Conservation (phyloP, 2,113 vertebrate species). For the Pleuronectes platessa region DNA sequence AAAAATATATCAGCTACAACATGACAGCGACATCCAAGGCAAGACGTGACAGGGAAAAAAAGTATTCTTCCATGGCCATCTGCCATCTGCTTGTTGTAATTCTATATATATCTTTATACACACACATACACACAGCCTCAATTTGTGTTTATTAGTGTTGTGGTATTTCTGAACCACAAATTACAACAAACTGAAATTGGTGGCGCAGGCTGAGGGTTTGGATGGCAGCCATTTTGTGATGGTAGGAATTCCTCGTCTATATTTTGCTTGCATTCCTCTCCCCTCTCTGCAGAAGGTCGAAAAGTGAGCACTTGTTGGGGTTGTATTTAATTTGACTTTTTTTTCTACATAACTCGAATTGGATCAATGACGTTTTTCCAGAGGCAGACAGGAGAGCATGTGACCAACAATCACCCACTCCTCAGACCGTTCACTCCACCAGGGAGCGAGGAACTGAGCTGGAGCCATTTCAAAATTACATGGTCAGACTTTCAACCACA, state of each 20-base stretch:
- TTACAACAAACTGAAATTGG: constrained; percentile 61
- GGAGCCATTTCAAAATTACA: constrained; percentile 39
- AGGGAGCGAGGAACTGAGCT: constrained; percentile 9
- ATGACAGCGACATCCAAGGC: background rate
- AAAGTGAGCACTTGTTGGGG: background rate
- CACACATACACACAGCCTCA: constrained; percentile 28
- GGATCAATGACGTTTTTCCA: background rate
- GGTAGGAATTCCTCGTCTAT: constrained; percentile 21
- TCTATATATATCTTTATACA: background rate
- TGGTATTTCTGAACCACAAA: constrained; percentile 65
- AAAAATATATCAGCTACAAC: background rate
- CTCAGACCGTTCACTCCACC: constrained; percentile 4
- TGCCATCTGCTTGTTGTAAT: too few species aligned
- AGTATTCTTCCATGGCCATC: constrained; percentile 26
- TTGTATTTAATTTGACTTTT: background rate
- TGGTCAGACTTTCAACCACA: constrained; percentile 45
- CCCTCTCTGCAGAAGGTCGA: background rate
- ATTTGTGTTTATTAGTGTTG: constrained; percentile 68
- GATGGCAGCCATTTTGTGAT: constrained; percentile 42
- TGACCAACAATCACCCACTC: constrained; percentile 15
- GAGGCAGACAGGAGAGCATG: constrained; percentile 5
- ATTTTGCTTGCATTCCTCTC: background rate
- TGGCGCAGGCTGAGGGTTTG: constrained; percentile 43
- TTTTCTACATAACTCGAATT: too few species aligned
- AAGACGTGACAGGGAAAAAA: constrained; percentile 13